Base-by-base conservation (phyloP, 2,888 invertebrate species). In the Pterobdella sp. region DNA sequence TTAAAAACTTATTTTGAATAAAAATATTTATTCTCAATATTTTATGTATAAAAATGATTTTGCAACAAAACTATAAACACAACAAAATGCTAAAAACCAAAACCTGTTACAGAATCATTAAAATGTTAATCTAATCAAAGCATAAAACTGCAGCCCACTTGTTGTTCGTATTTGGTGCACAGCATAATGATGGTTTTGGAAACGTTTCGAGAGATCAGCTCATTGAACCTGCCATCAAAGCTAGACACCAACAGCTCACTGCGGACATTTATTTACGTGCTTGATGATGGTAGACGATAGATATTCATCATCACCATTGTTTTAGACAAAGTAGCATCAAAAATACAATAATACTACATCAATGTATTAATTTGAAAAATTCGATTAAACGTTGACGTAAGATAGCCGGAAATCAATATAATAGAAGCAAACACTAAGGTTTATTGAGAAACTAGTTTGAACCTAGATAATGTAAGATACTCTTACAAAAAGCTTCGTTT, bases 171-270 rank as follows among this genome's bases (percentile, higher is more conserved):
- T 83, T 90, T 89, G 26, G 88, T 87, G 76, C 88, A 88, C 81
- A 91, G 91, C 80, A 93, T 87, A 81, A 91, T 89, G 72, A 93
- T 88, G 66, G 91, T 90, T 84, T 93, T 92, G 22, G 89, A 88
- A 1, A 93, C 90, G 85, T 93, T 93, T 79, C 89, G 89, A 0
- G 90, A 89, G 67, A 92, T 87, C 69, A 90, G 89, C 74, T 89
- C 88, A 78, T 90, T 90, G 66, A 96, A 85, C 76, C 89, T 88
- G 78, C 88, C 88, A 82, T 96, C 94, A 18, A 93, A 90, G 72
- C 91, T 86, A 0, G 93, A 91, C 7, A 93, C 89, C 81, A 91
- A 91, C 73, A 94, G 81, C 80, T 94, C 93, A 79, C 89, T 76
- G 68, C 29, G 49, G 3, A 22, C 52, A 52, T 22, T 18, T 22